Conservation (phyloP, 2,797 vertebrate genomes). For the Molossus alvarezi region DNA sequence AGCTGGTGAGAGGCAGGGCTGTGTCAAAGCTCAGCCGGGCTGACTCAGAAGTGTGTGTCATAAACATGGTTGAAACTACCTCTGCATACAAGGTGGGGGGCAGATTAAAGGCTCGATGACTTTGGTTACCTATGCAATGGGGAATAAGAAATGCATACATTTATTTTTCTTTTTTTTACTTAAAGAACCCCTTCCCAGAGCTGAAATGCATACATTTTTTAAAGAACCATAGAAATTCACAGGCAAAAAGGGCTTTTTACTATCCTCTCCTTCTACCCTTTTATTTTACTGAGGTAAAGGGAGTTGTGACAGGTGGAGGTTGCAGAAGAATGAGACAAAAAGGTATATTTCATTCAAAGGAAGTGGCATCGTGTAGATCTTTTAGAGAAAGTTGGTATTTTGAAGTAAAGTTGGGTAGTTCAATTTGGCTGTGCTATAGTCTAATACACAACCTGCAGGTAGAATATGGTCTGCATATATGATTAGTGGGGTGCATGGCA, state of each 20-base stretch:
- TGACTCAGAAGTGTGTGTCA: background rate
- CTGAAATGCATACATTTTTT: background rate
- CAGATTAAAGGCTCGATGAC: background rate
- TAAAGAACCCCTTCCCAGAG: too few species aligned
- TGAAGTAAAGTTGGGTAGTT: background rate
- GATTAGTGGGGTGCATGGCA: background rate
- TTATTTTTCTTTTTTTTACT: background rate
- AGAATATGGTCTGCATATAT: background rate
- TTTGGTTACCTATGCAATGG: background rate
- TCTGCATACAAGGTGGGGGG: background rate
- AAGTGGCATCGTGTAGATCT: background rate
- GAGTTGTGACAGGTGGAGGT: background rate
- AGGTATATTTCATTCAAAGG: background rate
- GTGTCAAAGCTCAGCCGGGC: background rate
- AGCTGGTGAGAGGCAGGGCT: background rate
- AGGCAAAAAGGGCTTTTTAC: background rate
- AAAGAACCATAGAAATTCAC: constrained; percentile 6
- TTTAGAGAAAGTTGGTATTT: constrained; percentile 14
- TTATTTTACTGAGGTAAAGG: constrained; percentile 46
- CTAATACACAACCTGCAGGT: background rate
- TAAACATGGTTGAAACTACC: background rate
- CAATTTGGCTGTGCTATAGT: background rate
- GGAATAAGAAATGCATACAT: background rate
- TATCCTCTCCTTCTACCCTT: background rate
- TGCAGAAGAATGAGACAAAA: background rate